Percentiles rank a stretch among this genome's conserved stretches.
Conservation (phyloP, 2,888 invertebrate species). For the Corythucha ciliata region DNA sequence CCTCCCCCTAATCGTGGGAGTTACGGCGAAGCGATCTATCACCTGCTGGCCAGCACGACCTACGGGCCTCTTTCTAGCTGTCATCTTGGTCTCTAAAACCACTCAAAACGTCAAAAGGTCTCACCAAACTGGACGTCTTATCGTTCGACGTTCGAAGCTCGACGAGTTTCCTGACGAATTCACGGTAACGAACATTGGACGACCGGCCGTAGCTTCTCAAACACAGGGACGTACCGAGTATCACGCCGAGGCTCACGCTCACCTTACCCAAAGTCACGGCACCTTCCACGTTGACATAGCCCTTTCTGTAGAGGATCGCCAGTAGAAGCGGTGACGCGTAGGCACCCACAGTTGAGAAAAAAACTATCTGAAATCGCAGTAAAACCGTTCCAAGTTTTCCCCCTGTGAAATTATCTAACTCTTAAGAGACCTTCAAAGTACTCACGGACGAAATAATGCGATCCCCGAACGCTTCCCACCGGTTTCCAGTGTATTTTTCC, state of each 20-base stretch:
- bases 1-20: too few species aligned
- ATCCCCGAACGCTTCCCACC: conserved; percentile 21
- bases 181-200: conserved; percentile 56
- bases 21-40: too few species aligned
- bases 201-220: conserved; percentile 60
- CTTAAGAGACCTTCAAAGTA: too few species aligned
- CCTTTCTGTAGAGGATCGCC: conserved; percentile 60
- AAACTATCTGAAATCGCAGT: conserved; percentile 49
- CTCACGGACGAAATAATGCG: too few species aligned
- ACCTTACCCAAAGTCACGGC: conserved; percentile 50
- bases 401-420: too few species aligned
- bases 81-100: too few species aligned
- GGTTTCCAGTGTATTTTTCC: conserved; percentile 15
- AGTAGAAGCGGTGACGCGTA: conserved; percentile 67
- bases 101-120: too few species aligned
- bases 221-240: conserved; percentile 56
- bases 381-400: too few species aligned
- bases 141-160: not conserved
- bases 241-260: conserved; percentile 54
- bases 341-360: conserved; percentile 58
- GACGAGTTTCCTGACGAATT: conserved; percentile 54
- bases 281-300: conserved; percentile 51
- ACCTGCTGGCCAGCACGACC: too few species aligned
- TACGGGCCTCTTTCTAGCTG: too few species aligned
- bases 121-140: too few species aligned